Evolutionary conservation across 2,888 invertebrate species (phyloP).

Genomic region (Hypomecis atomaria): DNA sequence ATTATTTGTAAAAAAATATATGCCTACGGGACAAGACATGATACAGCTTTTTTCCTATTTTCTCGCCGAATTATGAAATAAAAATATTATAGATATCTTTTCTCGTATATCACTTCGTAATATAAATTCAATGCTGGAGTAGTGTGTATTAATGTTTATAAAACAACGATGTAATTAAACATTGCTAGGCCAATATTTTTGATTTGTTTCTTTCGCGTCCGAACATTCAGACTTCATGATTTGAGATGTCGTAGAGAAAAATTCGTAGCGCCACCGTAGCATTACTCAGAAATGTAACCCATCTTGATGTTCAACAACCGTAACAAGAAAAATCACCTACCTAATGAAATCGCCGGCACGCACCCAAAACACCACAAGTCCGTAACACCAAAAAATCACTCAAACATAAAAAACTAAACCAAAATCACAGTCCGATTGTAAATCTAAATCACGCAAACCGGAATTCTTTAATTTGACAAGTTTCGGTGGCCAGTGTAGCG

Average conservation of each 20-base stretch:
- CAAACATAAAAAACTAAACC: conserved; percentile 57
- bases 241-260: conserved; percentile 1
- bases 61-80: too few relatives aligned
- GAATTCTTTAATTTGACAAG: conserved; percentile 80
- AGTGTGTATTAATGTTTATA: not conserved
- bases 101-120: too few relatives aligned
- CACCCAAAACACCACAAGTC: conserved; percentile 48
- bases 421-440: conserved; percentile 61
- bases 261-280: not conserved
- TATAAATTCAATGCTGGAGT: not conserved
- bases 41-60: too few relatives aligned
- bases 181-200: conserved; percentile 13
- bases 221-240: not conserved
- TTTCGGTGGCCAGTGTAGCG: conserved; percentile 78
- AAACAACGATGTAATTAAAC: not conserved
- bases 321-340: conserved; percentile 45
- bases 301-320: not conserved
- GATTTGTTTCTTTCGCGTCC: not conserved
- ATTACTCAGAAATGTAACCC: not conserved
- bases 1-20: too few relatives aligned
- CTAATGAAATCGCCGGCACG: conserved; percentile 42
- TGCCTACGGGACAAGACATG: too few relatives aligned
- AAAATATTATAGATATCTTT: too few relatives aligned
- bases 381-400: conserved; percentile 58
- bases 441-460: conserved; percentile 60